These are phyloP conservation scores for Urocolius indicus DNA, from an alignment of 2,113 vertebrate genomes.

Conservation along the genomic window DNA sequence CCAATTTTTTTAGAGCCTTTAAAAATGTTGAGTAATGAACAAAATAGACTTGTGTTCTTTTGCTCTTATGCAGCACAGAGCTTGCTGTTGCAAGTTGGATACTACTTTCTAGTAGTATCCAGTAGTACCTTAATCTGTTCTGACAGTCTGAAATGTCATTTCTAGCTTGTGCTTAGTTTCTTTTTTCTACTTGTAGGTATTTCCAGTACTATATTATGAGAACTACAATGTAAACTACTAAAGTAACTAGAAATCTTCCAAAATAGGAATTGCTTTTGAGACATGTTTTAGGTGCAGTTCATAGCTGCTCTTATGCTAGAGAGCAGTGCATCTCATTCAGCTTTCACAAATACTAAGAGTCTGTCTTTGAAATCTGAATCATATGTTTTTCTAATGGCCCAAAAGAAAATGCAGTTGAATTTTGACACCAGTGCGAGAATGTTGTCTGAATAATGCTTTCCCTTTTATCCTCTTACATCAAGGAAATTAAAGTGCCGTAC, in stretches of 20 bases:
- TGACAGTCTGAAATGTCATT: neutral
- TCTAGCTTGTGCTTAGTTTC: neutral
- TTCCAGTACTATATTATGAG: neutral
- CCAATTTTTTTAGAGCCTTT: neutral
- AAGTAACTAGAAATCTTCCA: neutral
- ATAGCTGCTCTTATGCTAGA: constrained; percentile 28
- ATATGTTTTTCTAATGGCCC: neutral
- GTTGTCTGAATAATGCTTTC: constrained; percentile 26
- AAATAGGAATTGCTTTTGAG: neutral
- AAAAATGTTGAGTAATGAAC: neutral
- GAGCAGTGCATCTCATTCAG: neutral
- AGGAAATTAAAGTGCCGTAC: constrained; percentile 90
- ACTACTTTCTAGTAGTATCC: neutral
- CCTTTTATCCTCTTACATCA: constrained; percentile 10
- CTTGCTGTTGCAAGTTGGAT: neutral
- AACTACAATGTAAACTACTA: neutral
- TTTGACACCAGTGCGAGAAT: neutral
- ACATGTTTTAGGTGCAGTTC: neutral
- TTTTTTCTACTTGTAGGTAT: neutral
- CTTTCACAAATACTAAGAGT: neutral
- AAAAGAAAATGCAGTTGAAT: neutral
- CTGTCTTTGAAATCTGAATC: neutral
- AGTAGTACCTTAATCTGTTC: neutral
- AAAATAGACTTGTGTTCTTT: neutral
- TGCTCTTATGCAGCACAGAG: neutral